A percentile compares a stretch with the other conserved stretches of the same genome.
phyloP scores from a whole-genome alignment of 2,888 invertebrate species.

The Rhingia rostrata region DNA sequence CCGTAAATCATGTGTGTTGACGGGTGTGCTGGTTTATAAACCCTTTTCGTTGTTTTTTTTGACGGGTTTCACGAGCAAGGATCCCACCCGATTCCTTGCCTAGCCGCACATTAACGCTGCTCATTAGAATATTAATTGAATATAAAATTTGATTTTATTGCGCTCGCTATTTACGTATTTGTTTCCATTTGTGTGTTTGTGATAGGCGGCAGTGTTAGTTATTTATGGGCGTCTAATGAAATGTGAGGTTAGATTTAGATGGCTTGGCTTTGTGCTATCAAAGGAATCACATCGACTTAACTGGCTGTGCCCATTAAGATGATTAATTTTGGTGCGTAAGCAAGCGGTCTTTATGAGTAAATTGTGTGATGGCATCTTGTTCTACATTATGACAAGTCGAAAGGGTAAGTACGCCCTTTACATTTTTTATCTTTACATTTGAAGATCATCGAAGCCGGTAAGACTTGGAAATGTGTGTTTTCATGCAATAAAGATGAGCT shows the following conservation, averaged over 20 bases:
- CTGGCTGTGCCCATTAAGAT: too few relatives aligned
- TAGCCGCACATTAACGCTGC: conserved; percentile 32
- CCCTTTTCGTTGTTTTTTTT: conserved; percentile 59
- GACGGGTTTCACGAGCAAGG: conserved; percentile 9
- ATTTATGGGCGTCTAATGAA: conserved; percentile 57
- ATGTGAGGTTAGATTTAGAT: conserved; percentile 9
- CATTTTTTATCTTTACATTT: too few relatives aligned
- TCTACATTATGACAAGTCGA: too few relatives aligned
- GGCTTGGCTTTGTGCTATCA: background rate
- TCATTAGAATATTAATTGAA: conserved; percentile 73
- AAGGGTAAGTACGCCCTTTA: too few relatives aligned
- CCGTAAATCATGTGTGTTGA: conserved; percentile 66
- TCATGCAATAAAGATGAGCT: too few relatives aligned
- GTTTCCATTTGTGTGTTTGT: conserved; percentile 23
- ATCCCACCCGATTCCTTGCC: background rate
- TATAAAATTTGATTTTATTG: conserved; percentile 70
- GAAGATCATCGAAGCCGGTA: too few relatives aligned
- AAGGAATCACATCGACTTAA: too few relatives aligned
- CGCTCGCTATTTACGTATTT: conserved; percentile 57
- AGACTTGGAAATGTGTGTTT: too few relatives aligned
- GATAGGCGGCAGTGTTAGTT: conserved; percentile 2
- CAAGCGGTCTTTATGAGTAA: too few relatives aligned
- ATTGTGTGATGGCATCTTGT: too few relatives aligned
- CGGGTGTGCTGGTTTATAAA: conserved; percentile 44
- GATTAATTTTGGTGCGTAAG: too few relatives aligned